Evolutionary conservation across 2,113 vertebrate species (phyloP), one percentile per base, ranked within the genome.

Genomic region (Pristiophorus japonicus): DNA sequence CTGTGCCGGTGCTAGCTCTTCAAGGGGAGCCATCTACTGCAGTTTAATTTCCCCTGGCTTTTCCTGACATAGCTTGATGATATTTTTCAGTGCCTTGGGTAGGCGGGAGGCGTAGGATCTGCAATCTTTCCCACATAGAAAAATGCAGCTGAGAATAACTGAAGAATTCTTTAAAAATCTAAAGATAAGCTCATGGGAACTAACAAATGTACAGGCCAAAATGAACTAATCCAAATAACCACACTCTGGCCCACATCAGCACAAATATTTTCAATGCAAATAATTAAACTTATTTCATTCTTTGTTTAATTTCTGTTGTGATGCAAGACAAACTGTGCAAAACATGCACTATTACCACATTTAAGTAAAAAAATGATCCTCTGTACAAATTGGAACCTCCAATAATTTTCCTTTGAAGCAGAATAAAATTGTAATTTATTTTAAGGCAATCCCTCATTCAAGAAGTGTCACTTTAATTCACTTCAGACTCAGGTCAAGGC

Each of bases 171-270:
- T 88, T 12, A 47, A 51, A 88, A 51, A 2, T 88, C 45, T 55
- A 88, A 88, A 88, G 85, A 55, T 88, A 88, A 51, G 45, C 85
- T 88, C 85, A 88, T 88, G 85, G 85, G 85, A 51, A 88, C 85
- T 88, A 11, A 4, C 85, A 88, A 87, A 88, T 55, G 47, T 30
- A 88, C 47, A 88, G 47, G 47, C 85, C 85, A 55, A 27, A 30
- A 20, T 88, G 47, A 55, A 88, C 47, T 30, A 0, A 30, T 88
- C 85, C 47, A 88, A 30, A 88, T 88, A 88, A 30, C 8, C 45
- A 55, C 85, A 88, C 27, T 47, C 47, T 55, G 85, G 85, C 12
- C 47, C 47, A 88, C 55, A 22, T 51, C 84, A 27, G 45, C 84
- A 47, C 47, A 55, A 88, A 55, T 55, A 88, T 88, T n/a, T n/a